Evolutionary conservation across 2,113 vertebrate genomes (phyloP).

Genomic region (Pandion haliaetus): DNA sequence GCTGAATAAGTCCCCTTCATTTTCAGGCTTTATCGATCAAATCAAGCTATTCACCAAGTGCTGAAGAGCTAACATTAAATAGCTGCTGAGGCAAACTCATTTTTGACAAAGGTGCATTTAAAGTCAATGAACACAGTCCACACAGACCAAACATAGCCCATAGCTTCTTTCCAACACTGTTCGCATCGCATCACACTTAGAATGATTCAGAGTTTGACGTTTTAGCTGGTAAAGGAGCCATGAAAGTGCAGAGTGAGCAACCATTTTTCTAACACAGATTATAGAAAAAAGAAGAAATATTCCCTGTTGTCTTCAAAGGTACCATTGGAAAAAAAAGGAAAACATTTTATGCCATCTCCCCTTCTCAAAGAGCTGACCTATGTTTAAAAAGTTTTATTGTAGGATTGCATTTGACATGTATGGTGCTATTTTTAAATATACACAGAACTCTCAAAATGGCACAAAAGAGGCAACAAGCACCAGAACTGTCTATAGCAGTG

Average conservation of each 20-base stretch:
- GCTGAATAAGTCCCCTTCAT: background rate
- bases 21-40: background rate
- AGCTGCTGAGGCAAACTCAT: background rate
- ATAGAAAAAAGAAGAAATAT: background rate
- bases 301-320: background rate
- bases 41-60: background rate
- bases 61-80: background rate
- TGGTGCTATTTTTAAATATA: background rate
- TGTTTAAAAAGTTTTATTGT: background rate
- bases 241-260: background rate
- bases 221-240: background rate
- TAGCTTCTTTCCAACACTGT: background rate
- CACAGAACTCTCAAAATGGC: background rate
- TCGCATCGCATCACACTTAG: background rate
- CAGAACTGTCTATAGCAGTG: background rate
- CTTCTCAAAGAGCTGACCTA: background rate
- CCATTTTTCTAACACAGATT: background rate
- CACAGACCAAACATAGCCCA: background rate
- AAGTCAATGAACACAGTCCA: background rate
- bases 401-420: background rate
- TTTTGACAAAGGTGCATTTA: background rate
- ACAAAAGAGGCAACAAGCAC: background rate
- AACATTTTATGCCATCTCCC: background rate
- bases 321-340: background rate
- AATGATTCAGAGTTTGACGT: background rate